Conservation (phyloP, 2,113 vertebrate species). For the Stigmatopora nigra region DNA sequence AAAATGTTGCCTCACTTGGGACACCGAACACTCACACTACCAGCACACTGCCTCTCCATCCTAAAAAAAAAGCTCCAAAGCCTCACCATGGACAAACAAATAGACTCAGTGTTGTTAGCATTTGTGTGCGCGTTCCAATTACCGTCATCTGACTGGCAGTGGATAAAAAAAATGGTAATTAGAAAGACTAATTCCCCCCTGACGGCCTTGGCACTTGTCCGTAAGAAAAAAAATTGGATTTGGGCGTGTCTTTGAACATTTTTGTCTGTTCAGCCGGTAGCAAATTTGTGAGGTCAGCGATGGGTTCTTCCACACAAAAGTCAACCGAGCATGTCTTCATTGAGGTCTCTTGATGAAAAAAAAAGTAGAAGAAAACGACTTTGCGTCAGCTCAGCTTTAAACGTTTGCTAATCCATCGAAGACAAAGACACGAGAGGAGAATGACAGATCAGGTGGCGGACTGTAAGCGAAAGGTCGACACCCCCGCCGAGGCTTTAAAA, state of each 20-base stretch:
- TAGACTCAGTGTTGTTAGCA: neutral
- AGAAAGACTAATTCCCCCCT: neutral
- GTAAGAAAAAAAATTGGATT: neutral
- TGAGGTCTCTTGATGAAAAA: neutral
- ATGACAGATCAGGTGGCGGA: neutral
- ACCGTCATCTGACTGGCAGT: neutral
- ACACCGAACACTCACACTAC: slow-evolving; percentile 26
- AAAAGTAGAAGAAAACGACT: neutral
- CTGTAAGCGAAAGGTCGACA: neutral
- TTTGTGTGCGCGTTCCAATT: neutral
- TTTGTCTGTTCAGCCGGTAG: neutral
- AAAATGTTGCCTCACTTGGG: slow-evolving; percentile 48
- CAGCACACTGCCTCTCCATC: slow-evolving; percentile 15
- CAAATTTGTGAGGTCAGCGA: neutral
- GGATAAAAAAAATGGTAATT: neutral
- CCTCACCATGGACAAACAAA: too few relatives aligned
- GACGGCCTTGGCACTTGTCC: neutral
- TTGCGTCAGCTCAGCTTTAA: neutral
- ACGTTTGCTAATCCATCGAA: neutral
- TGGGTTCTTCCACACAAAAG: neutral
- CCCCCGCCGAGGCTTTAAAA: slow-evolving; percentile 15
- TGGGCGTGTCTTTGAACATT: neutral
- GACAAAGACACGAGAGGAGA: neutral
- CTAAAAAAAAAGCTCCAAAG: slow-evolving; percentile 7
- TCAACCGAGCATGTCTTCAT: neutral